These are phyloP conservation scores for Caenorhabditis elegans DNA, from an alignment of 1,140 invertebrate species.

Conservation along the genomic window DNA sequence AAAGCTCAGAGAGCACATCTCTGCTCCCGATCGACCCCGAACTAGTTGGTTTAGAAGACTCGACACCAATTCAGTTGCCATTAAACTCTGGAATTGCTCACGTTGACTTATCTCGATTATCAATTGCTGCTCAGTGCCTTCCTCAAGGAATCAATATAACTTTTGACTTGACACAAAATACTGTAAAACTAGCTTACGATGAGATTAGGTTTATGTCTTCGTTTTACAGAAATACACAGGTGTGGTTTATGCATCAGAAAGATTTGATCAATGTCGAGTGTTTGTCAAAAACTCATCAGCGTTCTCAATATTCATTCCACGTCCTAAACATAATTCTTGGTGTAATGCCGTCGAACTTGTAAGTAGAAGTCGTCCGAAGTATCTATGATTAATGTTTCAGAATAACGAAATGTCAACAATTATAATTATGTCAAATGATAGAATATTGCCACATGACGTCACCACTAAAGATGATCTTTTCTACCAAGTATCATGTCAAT, in stretches of 20 bases:
- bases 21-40: neutral
- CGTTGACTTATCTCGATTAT: neutral
- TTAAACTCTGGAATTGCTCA: constrained; percentile 4
- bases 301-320: constrained; percentile 37
- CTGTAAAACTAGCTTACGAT: neutral
- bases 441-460: constrained; percentile 26
- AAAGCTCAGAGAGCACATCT: neutral
- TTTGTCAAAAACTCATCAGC: neutral
- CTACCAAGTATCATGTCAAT: constrained; percentile 40
- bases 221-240: constrained; percentile 33
- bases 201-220: neutral
- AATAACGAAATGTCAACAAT: constrained; percentile 24
- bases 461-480: constrained; percentile 36
- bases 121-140: constrained; percentile 28
- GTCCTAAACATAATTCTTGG: constrained; percentile 33
- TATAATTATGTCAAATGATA: constrained; percentile 31
- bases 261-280: constrained; percentile 39
- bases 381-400: neutral
- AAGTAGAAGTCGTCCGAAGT: neutral
- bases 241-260: constrained; percentile 34
- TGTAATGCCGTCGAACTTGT: constrained; percentile 40
- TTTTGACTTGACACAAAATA: neutral
- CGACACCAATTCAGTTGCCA: neutral
- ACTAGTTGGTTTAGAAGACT: neutral
- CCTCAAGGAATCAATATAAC: constrained; percentile 40